Evolutionary conservation across 2,113 vertebrate genomes (phyloP).

Genomic region (Chamaea fasciata): DNA sequence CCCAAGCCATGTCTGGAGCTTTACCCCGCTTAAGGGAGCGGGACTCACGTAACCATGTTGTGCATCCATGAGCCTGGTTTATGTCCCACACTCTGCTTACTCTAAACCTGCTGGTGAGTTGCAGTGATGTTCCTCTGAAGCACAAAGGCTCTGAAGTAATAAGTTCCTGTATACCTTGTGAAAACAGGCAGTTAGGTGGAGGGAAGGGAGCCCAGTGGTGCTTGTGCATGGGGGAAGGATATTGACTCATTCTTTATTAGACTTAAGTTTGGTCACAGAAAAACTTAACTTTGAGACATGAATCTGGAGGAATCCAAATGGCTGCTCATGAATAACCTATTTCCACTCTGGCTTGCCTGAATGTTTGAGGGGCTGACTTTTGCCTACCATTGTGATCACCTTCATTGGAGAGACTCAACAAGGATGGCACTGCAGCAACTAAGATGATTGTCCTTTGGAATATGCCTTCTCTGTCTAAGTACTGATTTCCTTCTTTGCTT

Average conservation of each 20-base stretch:
- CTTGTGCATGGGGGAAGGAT: not conserved
- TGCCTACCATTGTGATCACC: not conserved
- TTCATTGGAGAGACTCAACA: not conserved
- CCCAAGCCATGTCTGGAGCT: not conserved
- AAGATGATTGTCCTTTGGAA: not conserved
- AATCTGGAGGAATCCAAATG: not conserved
- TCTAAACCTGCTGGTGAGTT: not conserved
- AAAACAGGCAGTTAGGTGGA: slow-evolving; percentile 44
- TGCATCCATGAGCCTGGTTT: not conserved
- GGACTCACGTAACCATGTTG: accelerated
- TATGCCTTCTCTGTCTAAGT: not conserved
- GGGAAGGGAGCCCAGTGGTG: not conserved
- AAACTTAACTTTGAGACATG: not conserved
- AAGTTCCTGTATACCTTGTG: slow-evolving; percentile 34
- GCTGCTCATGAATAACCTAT: not conserved
- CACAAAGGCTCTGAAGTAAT: slow-evolving; percentile 56
- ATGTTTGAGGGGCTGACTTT: not conserved
- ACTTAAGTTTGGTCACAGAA: not conserved
- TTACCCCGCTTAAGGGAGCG: not conserved
- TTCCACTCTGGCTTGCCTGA: not conserved
- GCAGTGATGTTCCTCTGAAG: not conserved
- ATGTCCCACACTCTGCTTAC: not conserved
- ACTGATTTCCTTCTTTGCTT: not conserved
- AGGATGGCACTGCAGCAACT: not conserved
- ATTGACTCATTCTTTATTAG: slow-evolving; percentile 49